Percentiles rank a stretch among this genome's conserved stretches.
Conservation (phyloP, 2,797 vertebrate genomes). For the Delichon dasypus region DNA sequence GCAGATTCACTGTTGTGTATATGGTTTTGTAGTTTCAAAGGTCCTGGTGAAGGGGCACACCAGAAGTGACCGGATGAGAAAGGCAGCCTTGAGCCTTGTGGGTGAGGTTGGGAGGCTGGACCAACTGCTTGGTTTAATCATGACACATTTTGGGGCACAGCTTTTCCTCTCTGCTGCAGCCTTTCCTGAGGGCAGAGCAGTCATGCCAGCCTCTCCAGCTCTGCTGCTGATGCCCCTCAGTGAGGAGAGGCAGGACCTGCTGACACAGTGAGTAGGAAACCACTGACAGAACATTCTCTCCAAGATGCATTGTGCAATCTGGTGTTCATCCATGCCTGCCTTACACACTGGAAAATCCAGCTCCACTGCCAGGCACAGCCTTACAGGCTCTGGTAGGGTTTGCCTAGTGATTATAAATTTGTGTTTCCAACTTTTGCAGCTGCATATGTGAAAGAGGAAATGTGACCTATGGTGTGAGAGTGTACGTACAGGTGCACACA, state of each 20-base stretch:
- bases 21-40: background rate
- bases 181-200: background rate
- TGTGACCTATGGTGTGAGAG: background rate
- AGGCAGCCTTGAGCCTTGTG: background rate
- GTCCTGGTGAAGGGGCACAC: background rate
- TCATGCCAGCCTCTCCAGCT: background rate
- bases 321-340: fast-evolving
- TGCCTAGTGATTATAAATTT: background rate
- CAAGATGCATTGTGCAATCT: background rate
- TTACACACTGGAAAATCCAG: background rate
- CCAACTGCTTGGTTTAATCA: background rate
- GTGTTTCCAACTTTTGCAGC: background rate
- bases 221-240: background rate
- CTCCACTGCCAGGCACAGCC: background rate
- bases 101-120: background rate
- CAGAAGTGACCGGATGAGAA: background rate
- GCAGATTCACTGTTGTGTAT: background rate
- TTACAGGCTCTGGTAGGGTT: background rate
- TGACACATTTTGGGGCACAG: background rate
- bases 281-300: background rate
- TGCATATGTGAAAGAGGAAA: background rate
- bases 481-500: background rate
- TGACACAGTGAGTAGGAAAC: background rate
- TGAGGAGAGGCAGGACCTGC: background rate
- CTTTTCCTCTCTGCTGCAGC: background rate